Evolutionary conservation across 2,888 invertebrate genomes (phyloP).

Genomic region (Athalia circularis): DNA sequence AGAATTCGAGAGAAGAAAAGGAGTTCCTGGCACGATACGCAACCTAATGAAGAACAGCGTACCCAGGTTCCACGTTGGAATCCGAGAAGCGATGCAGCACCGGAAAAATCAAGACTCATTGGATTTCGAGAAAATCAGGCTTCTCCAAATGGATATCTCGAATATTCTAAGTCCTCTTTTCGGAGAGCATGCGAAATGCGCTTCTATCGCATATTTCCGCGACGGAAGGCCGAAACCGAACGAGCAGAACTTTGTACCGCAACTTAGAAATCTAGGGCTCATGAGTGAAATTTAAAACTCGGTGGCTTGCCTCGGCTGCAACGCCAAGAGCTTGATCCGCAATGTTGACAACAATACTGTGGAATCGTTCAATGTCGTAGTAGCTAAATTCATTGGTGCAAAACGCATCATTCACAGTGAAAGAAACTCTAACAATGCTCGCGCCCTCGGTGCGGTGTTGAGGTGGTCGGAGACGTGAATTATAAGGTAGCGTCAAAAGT

Average conservation of each 20-base stretch:
- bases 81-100: too few relatives aligned
- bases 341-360: too few relatives aligned
- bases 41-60: background rate
- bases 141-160: slow-evolving; percentile 26
- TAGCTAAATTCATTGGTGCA: too few relatives aligned
- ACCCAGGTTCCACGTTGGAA: background rate
- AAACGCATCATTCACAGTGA: slow-evolving; percentile 45
- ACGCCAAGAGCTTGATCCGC: too few relatives aligned
- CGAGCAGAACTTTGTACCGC: slow-evolving; percentile 5
- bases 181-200: too few relatives aligned
- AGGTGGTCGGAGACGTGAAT: background rate
- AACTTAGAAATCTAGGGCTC: slow-evolving; percentile 46
- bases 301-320: slow-evolving; percentile 47
- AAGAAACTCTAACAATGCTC: slow-evolving; percentile 36
- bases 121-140: slow-evolving; percentile 19
- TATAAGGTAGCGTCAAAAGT: slow-evolving; percentile 23
- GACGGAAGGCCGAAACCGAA: too few relatives aligned
- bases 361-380: too few relatives aligned
- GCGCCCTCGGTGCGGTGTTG: slow-evolving; percentile 37
- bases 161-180: slow-evolving; percentile 41
- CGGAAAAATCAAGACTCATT: background rate
- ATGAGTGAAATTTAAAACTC: slow-evolving; percentile 42
- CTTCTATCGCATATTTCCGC: too few relatives aligned
- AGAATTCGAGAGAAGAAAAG: background rate
- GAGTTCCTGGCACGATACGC: background rate